Percentiles rank a stretch among this genome's conserved stretches.
These are phyloP conservation scores for Crepidodera aurea DNA, from an alignment of 2,888 invertebrate genomes.

Conservation along the genomic window DNA sequence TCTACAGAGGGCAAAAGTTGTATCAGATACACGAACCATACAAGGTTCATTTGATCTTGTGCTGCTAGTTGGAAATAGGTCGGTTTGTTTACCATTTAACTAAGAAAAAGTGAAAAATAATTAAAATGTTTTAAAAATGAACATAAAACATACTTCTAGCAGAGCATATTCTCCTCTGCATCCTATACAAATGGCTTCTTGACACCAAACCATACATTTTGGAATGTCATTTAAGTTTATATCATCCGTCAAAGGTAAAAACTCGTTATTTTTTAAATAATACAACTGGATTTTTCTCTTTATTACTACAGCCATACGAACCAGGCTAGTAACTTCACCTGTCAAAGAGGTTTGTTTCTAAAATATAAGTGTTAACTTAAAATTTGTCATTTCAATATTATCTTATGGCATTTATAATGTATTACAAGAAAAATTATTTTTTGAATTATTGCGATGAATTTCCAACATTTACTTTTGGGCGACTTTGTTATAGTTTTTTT, in stretches of 20 bases:
- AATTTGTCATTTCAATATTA: no score
- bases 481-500: no score
- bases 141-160: constrained; percentile 41
- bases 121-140: background rate
- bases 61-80: constrained; percentile 86
- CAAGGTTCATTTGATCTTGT: constrained; percentile 82
- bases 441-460: no score
- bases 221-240: constrained; percentile 83
- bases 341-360: constrained; percentile 69
- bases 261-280: constrained; percentile 87
- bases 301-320: constrained; percentile 89
- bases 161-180: constrained; percentile 72
- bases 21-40: constrained; percentile 78
- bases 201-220: constrained; percentile 81
- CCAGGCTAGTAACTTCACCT: constrained; percentile 78
- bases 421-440: no score
- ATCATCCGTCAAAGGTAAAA: constrained; percentile 75
- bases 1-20: constrained; percentile 82
- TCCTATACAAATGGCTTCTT: constrained; percentile 86
- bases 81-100: constrained; percentile 72
- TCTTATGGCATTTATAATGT: no score
- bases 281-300: constrained; percentile 85
- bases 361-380: no score
- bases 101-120: constrained; percentile 25
- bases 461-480: no score